Evolutionary conservation across 2,797 vertebrate genomes (phyloP).

Genomic region (Pangasius larnaudii): DNA sequence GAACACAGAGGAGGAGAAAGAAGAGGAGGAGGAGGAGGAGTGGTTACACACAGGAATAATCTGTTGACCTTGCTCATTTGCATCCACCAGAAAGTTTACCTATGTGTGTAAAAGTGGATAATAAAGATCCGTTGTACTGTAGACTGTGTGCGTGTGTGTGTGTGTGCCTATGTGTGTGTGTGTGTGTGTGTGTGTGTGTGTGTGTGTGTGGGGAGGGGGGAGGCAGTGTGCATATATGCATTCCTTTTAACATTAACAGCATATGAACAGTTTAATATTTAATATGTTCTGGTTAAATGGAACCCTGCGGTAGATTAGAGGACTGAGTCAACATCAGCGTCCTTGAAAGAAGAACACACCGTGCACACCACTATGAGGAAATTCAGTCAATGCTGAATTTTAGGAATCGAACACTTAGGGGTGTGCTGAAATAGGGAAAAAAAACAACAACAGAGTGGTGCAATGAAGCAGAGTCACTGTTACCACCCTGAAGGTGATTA

Average conservation of each 20-base stretch:
- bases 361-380: neutral
- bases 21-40: slow-evolving; percentile 9
- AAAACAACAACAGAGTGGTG: neutral
- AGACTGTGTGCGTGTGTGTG: neutral
- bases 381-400: neutral
- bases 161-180: neutral
- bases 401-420: neutral
- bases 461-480: neutral
- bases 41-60: slow-evolving; percentile 31
- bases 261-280: slow-evolving; percentile 41
- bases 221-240: neutral
- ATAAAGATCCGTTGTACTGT: slow-evolving; percentile 1
- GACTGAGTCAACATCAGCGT: slow-evolving; percentile 43
- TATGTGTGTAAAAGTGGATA: slow-evolving; percentile 8
- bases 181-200: neutral
- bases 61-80: slow-evolving; percentile 38
- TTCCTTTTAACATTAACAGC: slow-evolving; percentile 1
- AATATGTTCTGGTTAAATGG: slow-evolving; percentile 37
- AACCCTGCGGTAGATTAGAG: slow-evolving; percentile 32
- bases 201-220: neutral
- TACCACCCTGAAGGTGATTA: neutral
- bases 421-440: neutral
- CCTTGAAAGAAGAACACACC: slow-evolving; percentile 36
- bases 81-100: slow-evolving; percentile 29
- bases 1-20: neutral